Evolutionary conservation across 2,888 invertebrate species (phyloP), one percentile per base, ranked within the genome.

Genomic region (Agriopis aurantiaria): DNA sequence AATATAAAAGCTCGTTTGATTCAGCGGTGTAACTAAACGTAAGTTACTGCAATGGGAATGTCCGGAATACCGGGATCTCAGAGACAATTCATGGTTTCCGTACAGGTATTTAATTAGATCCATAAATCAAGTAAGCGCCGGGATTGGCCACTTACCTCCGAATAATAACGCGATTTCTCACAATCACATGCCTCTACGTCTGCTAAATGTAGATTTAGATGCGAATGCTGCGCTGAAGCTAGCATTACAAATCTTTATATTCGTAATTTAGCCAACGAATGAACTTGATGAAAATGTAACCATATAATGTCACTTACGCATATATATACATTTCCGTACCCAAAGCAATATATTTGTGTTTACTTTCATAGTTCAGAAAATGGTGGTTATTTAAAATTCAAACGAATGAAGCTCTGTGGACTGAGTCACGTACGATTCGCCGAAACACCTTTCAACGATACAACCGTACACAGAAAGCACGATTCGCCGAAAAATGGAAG

Each of bases 71-170:
- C 85, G 77, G 79, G 81, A 80, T 82, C 84, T 82, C 82, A 77
- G 82, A 85, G 86, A 86, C 88, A 86, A 88, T 91, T 89, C 89
- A 89, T 85, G 86, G 85, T 83, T 82, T 82, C 83, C 83, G 81
- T 85, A 84, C 83, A 88, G 88, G 86, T 87, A 88, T 90, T 89
- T 90, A 90, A 91, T 91, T 91, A 89, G 87, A 87, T 82, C 85
- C 79, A 89, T 90, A 90, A 91, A 90, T 91, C 89, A 88, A 83
- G 81, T 76, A 78, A 81, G 82, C 83, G 80, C 80, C 79, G 80
- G 84, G 82, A 84, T 82, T 83, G 83, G 80, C 82, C 82, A 81
- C 81, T 82, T 82, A 80, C 81, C 80, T 84, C 78, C 80, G 82
- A 78, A 79, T 81, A 80, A 76, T 77, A 77, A 77, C 78, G 79